Evolutionary conservation across 2,797 vertebrate species (phyloP), one percentile per base, ranked within the genome.

Genomic region (Danio albolineatus): DNA sequence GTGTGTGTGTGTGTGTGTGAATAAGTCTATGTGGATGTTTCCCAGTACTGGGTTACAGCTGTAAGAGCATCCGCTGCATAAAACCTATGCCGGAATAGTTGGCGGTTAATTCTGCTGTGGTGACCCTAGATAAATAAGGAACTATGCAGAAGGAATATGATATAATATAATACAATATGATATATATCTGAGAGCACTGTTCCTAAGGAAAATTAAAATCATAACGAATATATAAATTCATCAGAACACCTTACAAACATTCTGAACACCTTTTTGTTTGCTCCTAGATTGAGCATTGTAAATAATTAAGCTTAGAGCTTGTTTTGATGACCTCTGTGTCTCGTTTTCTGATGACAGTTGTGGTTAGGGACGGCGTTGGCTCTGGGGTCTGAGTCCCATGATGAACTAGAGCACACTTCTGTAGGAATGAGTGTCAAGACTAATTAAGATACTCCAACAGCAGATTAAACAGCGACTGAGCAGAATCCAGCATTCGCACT

Each of bases 371-470:
- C 76, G 2, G 21, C 2, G 10, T 16, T 41, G 14, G 65, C 65
- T 48, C 56, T 64, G 21, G 56, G 71, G 66, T 62, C 62, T 7
- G 0, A 43, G 28, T 53, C 69, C 66, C 67, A 17, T 17, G 53
- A 78, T 78, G 53, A 77, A 69, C 44, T 46, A 57, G 41, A 74
- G 75, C 49, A 66, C 53, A 62, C 28, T 60, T 62, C 54, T 62
- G 76, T 70, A 39, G 81, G 69, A 80, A 60, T 73, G 28, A 66
- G 49, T 71, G 41, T 70, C 44, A 60, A 49, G 21, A 17, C 51
- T 70, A 81, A 82, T 79, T 74, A 74, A 75, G 46, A 56, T 60
- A 78, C 44, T 54, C 12, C 56, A 70, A 57, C 57, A 44, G 51
- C 49, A 70, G 73, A 72, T 72, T 70, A 83, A 53, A 78, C 46